phyloP scores from a whole-genome alignment of 2,113 vertebrate genomes.

The Ciconia stormi region DNA sequence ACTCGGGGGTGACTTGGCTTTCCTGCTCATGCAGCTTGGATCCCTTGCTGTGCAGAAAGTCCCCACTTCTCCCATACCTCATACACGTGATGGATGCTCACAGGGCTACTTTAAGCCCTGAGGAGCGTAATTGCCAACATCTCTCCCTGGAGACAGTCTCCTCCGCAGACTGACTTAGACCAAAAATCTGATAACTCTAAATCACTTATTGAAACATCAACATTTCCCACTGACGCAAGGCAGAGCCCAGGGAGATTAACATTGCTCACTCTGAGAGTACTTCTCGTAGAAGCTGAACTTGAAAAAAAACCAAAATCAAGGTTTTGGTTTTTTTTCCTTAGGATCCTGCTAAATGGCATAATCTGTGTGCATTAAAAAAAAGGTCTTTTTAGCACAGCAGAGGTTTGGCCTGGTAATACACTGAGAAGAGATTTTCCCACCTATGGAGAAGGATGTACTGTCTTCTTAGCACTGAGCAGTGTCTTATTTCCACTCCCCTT shows the following conservation, averaged over 20 bases:
- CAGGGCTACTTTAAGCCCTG: not conserved
- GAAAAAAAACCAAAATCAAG: not conserved
- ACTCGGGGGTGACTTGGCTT: not conserved
- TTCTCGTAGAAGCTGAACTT: not conserved
- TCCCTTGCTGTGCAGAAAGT: not conserved
- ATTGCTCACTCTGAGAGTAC: not conserved
- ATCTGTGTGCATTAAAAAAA: not conserved
- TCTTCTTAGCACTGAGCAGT: not conserved
- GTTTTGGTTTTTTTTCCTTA: too few relatives aligned
- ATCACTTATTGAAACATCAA: not conserved
- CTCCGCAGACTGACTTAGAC: not conserved
- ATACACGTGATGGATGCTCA: rapidly evolving
- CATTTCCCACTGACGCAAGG: not conserved
- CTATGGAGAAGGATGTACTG: not conserved
- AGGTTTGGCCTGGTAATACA: not conserved
- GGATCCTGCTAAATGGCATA: not conserved
- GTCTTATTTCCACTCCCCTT: not conserved
- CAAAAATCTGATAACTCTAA: not conserved
- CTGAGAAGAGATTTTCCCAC: not conserved
- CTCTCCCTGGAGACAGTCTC: not conserved
- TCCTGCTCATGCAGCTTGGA: not conserved
- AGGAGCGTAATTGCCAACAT: not conserved
- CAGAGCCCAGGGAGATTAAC: not conserved
- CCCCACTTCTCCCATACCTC: not conserved
- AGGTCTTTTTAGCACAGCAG: not conserved